Percentiles rank a stretch among this genome's conserved stretches.
Evolutionary conservation across 2,888 invertebrate species (phyloP).

Genomic region (Sthenelais limicola): DNA sequence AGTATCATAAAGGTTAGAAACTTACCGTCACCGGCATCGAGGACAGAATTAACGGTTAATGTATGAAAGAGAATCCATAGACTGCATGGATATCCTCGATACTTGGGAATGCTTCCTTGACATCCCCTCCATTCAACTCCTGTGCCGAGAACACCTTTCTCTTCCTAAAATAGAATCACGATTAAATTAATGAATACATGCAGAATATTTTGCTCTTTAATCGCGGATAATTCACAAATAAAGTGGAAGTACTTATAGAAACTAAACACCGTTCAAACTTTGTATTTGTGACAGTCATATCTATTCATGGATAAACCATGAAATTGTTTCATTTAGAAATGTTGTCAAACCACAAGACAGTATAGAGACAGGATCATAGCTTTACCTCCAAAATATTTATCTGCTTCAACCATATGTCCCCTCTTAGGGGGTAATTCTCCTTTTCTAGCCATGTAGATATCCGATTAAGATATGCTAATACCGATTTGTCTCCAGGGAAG

Average conservation of each 20-base stretch:
- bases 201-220: too few species aligned
- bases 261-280: neutral
- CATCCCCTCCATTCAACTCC: conserved; percentile 80
- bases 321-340: too few species aligned
- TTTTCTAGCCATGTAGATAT: conserved; percentile 44
- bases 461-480: conserved; percentile 37
- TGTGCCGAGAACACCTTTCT: conserved; percentile 50
- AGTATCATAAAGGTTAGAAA: too few species aligned
- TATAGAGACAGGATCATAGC: too few species aligned
- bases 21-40: conserved; percentile 11
- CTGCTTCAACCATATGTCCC: conserved; percentile 42
- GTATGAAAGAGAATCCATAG: conserved; percentile 96
- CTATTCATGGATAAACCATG: too few species aligned
- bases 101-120: conserved; percentile 81
- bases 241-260: neutral
- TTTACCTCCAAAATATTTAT: too few species aligned
- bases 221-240: too few species aligned
- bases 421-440: conserved; percentile 33
- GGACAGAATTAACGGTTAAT: conserved; percentile 83
- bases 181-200: neutral
- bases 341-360: too few species aligned
- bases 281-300: neutral
- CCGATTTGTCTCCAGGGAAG: conserved; percentile 43
- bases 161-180: conserved; percentile 31
- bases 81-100: conserved; percentile 93